These are phyloP conservation scores for Anoplopoma fimbria DNA, from an alignment of 2,113 vertebrate genomes.

Conservation along the genomic window DNA sequence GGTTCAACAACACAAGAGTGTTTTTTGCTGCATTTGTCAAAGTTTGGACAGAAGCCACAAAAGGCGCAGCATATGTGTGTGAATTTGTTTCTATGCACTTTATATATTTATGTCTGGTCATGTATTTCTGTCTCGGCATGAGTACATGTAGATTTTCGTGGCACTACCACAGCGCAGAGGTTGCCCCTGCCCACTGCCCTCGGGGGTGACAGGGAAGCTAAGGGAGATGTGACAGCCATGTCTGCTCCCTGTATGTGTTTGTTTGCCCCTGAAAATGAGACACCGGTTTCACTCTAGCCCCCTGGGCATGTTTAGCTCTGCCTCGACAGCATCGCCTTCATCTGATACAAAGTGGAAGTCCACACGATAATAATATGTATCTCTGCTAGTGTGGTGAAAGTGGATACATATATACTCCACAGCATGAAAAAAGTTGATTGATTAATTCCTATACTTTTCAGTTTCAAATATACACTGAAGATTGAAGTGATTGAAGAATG, in stretches of 20 bases:
- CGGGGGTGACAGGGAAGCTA: conserved; percentile 76
- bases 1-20: conserved; percentile 6
- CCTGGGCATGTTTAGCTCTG: conserved; percentile 80
- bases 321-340: conserved; percentile 73
- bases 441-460: conserved; percentile 41
- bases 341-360: conserved; percentile 81
- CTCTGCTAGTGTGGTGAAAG: conserved; percentile 67
- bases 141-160: conserved; percentile 48
- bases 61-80: conserved; percentile 28
- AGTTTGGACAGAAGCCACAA: conserved; percentile 17
- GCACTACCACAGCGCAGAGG: conserved; percentile 49
- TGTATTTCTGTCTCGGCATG: conserved; percentile 50
- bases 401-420: conserved; percentile 55
- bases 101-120: conserved; percentile 32
- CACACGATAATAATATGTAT: conserved; percentile 66
- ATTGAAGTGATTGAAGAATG: background rate
- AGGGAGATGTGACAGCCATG: conserved; percentile 85
- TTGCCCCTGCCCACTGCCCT: conserved; percentile 71
- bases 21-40: conserved; percentile 24
- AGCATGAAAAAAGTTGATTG: conserved; percentile 36
- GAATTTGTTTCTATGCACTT: conserved; percentile 9
- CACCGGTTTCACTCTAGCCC: conserved; percentile 75
- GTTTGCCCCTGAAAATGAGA: conserved; percentile 83
- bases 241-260: conserved; percentile 84
- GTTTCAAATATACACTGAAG: conserved; percentile 20